Evolutionary conservation across 2,113 vertebrate genomes (phyloP).

Genomic region (Nestor notabilis): DNA sequence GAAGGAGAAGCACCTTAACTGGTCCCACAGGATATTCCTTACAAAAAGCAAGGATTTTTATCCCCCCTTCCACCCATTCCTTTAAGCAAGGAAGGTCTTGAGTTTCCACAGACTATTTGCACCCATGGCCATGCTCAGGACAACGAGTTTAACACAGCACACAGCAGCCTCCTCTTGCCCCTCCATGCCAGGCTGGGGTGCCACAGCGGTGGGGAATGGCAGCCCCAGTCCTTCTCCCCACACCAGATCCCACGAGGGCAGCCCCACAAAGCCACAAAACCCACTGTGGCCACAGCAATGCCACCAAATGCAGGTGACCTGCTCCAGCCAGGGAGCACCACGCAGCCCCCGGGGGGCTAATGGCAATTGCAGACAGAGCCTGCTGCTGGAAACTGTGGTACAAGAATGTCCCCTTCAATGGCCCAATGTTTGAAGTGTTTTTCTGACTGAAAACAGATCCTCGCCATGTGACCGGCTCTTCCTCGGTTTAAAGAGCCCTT

Average conservation of each 20-base stretch:
- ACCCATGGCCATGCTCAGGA: accelerated
- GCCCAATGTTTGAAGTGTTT: conserved; percentile 41
- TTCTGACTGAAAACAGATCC: conserved; percentile 70
- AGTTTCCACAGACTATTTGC: background rate
- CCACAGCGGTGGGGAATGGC: accelerated
- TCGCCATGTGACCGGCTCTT: conserved; percentile 56
- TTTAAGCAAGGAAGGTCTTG: background rate
- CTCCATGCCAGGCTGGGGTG: background rate
- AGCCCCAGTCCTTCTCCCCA: background rate
- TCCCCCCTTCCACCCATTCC: background rate
- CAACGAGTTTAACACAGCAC: background rate
- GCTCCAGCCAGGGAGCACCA: background rate
- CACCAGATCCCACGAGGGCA: background rate
- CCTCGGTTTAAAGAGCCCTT: conserved; percentile 72
- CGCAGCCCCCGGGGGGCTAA: accelerated
- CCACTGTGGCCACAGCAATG: background rate
- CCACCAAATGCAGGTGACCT: background rate
- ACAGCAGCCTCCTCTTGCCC: background rate
- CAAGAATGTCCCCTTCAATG: background rate
- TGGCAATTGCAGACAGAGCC: background rate
- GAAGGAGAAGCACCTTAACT: background rate
- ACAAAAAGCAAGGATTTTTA: background rate
- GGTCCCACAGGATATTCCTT: accelerated
- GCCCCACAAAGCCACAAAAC: background rate
- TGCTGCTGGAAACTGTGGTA: background rate